Percentiles rank a stretch among this genome's conserved stretches.
These are phyloP conservation scores for Serinus canaria DNA, from an alignment of 2,113 vertebrate species.

Conservation along the genomic window DNA sequence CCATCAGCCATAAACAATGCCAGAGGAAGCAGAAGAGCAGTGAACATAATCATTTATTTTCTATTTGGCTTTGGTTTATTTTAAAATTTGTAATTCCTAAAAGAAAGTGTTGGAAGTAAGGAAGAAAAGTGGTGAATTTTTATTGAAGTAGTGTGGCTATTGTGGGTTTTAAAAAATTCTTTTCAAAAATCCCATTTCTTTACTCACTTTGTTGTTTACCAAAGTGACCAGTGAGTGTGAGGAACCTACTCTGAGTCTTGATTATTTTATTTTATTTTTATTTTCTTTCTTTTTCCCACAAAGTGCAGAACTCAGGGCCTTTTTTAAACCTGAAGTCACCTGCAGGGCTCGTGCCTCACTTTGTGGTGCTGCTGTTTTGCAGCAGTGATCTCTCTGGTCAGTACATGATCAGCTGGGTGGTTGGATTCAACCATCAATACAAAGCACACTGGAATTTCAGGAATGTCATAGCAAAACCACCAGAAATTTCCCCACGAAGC, in stretches of 20 bases:
- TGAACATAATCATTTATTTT: neutral
- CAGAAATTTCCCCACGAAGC: neutral
- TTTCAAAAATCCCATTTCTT: neutral
- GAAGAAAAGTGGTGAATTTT: neutral
- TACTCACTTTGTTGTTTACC: neutral
- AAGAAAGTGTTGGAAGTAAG: neutral
- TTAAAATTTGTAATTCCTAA: neutral
- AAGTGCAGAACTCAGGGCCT: neutral
- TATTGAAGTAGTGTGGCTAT: neutral
- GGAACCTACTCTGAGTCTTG: neutral
- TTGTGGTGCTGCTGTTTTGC: neutral
- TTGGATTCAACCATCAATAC: neutral
- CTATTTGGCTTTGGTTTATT: neutral
- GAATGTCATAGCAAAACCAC: neutral
- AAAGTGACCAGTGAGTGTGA: neutral
- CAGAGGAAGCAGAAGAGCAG: neutral
- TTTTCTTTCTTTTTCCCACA: neutral
- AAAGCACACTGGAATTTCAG: neutral
- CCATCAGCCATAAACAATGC: neutral
- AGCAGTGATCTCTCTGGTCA: neutral
- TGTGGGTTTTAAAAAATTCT: neutral
- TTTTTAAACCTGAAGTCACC: rapidly evolving
- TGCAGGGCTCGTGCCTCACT: rapidly evolving
- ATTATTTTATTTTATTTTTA: neutral
- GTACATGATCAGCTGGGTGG: neutral